phyloP scores from a whole-genome alignment of 2,113 vertebrate species.

The Embiotoca jacksoni region DNA sequence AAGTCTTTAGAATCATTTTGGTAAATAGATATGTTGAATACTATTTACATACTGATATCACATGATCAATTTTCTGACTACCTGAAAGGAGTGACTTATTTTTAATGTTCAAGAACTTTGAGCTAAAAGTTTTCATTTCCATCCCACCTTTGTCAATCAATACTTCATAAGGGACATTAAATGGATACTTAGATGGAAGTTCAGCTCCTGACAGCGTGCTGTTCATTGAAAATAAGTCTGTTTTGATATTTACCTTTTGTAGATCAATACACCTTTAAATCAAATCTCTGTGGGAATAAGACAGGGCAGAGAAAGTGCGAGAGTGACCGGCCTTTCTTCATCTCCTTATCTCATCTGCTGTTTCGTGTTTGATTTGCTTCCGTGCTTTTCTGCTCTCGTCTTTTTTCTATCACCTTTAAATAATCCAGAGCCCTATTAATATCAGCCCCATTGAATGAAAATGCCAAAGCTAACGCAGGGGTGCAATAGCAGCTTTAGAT shows the following conservation, averaged over 20 bases:
- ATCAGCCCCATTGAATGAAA: slow-evolving; percentile 15
- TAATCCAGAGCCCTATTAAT: slow-evolving; percentile 50
- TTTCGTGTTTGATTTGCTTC: slow-evolving; percentile 43
- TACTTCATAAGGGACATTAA: not conserved
- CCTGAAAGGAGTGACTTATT: not conserved
- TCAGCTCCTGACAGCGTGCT: not conserved
- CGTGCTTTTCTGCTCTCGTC: not conserved
- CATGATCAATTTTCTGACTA: too few relatives aligned
- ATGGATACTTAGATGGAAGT: not conserved
- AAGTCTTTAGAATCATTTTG: too few relatives aligned
- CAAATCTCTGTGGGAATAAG: slow-evolving; percentile 26
- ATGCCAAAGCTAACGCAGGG: slow-evolving; percentile 27
- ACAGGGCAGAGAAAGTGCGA: not conserved
- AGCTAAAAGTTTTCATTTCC: not conserved
- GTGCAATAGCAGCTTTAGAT: slow-evolving; percentile 40
- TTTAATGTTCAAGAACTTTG: not conserved
- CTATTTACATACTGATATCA: too few relatives aligned
- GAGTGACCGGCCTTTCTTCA: slow-evolving; percentile 12
- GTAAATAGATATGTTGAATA: too few relatives aligned
- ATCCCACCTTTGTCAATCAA: not conserved
- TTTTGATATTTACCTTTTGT: slow-evolving; percentile 37
- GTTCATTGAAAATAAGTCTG: not conserved
- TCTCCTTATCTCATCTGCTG: slow-evolving; percentile 33
- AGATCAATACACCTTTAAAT: slow-evolving; percentile 55
- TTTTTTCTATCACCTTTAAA: slow-evolving; percentile 37